These are phyloP conservation scores for Hesperophylax magnus DNA, from an alignment of 1,140 invertebrate genomes.

Conservation along the genomic window DNA sequence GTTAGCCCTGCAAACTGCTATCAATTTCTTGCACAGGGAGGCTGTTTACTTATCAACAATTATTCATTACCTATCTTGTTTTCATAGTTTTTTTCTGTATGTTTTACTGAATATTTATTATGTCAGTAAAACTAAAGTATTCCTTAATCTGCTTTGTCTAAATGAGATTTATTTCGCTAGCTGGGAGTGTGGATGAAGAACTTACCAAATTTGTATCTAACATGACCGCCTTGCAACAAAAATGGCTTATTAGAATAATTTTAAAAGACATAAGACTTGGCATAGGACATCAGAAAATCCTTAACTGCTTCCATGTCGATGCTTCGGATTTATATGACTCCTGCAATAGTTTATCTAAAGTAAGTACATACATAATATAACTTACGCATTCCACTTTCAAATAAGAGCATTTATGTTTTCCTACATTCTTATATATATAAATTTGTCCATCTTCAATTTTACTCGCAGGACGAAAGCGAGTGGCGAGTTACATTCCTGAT, in stretches of 20 bases:
- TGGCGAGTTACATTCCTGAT: no score
- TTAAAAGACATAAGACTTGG: slow-evolving; percentile 86
- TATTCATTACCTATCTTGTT: not conserved
- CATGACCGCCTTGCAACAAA: slow-evolving; percentile 82
- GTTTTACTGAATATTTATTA: not conserved
- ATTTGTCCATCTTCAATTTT: no score
- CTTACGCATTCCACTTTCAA: no score
- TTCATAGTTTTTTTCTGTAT: not conserved
- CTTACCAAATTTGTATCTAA: slow-evolving; percentile 72
- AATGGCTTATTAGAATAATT: slow-evolving; percentile 92
- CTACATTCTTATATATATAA: not conserved
- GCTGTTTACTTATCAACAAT: not conserved
- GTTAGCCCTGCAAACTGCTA: no score
- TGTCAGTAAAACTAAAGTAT: no score
- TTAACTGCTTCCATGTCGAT: slow-evolving; percentile 83
- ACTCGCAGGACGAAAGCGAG: no score
- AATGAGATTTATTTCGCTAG: slow-evolving; percentile 5
- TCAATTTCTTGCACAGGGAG: not conserved
- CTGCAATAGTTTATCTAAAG: slow-evolving; percentile 79
- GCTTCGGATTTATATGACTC: slow-evolving; percentile 84
- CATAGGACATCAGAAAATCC: slow-evolving; percentile 79
- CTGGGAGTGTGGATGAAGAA: slow-evolving; percentile 69
- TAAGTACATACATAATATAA: slow-evolving; percentile 64
- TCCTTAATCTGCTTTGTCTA: not conserved
- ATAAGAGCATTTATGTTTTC: not conserved